Base-by-base conservation (phyloP, 2,888 invertebrate species). In the Trichogramma evanescens region DNA sequence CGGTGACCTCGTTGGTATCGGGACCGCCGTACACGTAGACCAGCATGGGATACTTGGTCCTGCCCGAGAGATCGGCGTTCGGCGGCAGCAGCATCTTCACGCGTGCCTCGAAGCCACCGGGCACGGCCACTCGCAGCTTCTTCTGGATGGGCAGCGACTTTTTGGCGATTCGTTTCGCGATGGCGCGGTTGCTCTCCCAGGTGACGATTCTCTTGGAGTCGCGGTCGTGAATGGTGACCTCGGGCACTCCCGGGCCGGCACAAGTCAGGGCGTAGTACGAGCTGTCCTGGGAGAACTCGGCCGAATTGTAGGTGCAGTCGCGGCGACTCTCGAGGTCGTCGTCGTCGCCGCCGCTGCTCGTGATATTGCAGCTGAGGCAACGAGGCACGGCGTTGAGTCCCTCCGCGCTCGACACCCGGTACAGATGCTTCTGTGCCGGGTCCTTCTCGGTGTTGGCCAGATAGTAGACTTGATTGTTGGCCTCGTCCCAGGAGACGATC, bases 1-100 rank as follows among this genome's bases (percentile, higher is more conserved):
- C 88, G 0, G 87, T 86, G 6, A 95, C 95, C 71, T 89, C 84
- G 70, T 89, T 89, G 0, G 93, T 89, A 71, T 93, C 93, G 0
- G 97, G 97, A 5, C 96, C 97, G 4, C 89, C 96, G 75, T 97
- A 94, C 5, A 92, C 93, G 77, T 50, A 79, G 61, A 93, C 86
- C 43, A 93, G 78, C 80, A 93, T 83, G 0, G 93, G 93, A 72
- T 93, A 89, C 72, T 92, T 87, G 3, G 84, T 87, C 40, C 79
- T 75, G 41, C 86, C 86, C 46, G 84, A 83, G 52, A 82, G 80
- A 73, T 86, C 85, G 64, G 90, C 82, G 69, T 89, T 85, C 0
- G 85, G 83, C 0, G 93, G 93, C 51, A 91, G 80, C 73, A 87
- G 84, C 44, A 94, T 79, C 63, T 85, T 82, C 1, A 91, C 92